phyloP scores from a whole-genome alignment of 2,888 invertebrate species.

The Rhaphigaster nebulosa region DNA sequence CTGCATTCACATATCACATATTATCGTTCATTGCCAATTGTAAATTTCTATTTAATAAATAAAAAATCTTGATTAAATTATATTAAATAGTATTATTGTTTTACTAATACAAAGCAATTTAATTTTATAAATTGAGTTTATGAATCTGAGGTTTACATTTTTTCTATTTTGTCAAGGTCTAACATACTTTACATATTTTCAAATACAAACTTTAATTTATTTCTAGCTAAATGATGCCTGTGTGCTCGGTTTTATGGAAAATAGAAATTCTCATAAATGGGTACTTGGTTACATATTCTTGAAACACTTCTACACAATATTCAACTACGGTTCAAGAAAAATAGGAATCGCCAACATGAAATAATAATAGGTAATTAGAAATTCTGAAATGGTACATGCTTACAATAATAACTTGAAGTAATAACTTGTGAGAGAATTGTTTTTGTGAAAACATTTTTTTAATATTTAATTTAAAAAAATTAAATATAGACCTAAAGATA shows the following conservation, averaged over 20 bases:
- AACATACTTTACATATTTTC: no score
- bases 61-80: neutral
- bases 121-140: no score
- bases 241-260: constrained; percentile 47
- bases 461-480: no score
- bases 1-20: neutral
- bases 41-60: neutral
- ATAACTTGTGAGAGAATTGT: no score
- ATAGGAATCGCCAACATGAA: constrained; percentile 22
- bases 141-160: neutral
- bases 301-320: constrained; percentile 26
- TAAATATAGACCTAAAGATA: no score
- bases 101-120: neutral
- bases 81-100: neutral
- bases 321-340: neutral
- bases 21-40: no score
- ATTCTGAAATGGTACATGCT: no score
- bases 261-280: constrained; percentile 13
- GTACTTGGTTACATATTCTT: constrained; percentile 40
- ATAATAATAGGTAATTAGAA: neutral
- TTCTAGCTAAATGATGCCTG: neutral
- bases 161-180: neutral
- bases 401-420: no score
- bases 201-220: neutral
- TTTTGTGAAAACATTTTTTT: no score